phyloP scores from a whole-genome alignment of 1,140 invertebrate species.

The Probaryconus sp. region DNA sequence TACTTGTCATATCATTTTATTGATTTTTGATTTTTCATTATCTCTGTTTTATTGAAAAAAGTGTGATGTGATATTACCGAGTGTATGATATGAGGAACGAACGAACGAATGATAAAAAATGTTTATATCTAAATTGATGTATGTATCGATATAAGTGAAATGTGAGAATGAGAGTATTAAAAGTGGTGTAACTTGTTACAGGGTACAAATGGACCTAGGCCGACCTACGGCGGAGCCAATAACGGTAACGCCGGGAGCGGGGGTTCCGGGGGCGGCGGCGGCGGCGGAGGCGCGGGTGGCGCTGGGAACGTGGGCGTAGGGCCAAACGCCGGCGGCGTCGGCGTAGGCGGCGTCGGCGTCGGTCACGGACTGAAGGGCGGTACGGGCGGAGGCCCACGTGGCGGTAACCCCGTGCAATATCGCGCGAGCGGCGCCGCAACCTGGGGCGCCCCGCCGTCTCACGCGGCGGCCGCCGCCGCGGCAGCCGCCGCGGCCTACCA shows the following conservation, averaged over 20 bases:
- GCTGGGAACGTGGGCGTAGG: slow-evolving; percentile 51
- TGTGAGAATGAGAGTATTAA: background rate
- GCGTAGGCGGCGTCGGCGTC: slow-evolving; percentile 63
- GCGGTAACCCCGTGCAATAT: slow-evolving; percentile 75
- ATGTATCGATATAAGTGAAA: background rate
- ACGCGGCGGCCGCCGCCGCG: slow-evolving; percentile 70
- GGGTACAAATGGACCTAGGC: slow-evolving; percentile 76
- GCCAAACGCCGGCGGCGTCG: slow-evolving; percentile 59
- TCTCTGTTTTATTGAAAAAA: too few relatives aligned
- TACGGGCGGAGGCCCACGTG: slow-evolving; percentile 71
- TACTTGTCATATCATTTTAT: too few relatives aligned
- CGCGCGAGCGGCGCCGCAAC: slow-evolving; percentile 69
- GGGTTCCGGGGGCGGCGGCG: slow-evolving; percentile 66
- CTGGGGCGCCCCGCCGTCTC: slow-evolving; percentile 71
- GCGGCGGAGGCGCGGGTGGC: slow-evolving; percentile 53
- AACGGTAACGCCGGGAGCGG: slow-evolving; percentile 73
- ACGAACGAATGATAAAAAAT: too few relatives aligned
- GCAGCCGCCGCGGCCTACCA: slow-evolving; percentile 70
- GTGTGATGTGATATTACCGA: too few relatives aligned
- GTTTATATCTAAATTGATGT: too few relatives aligned
- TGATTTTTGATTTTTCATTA: too few relatives aligned
- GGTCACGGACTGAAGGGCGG: slow-evolving; percentile 69
- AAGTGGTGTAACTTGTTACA: too few relatives aligned
- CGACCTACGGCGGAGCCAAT: slow-evolving; percentile 75
- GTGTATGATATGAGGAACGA: too few relatives aligned